Evolutionary conservation across 2,888 invertebrate species (phyloP).

Genomic region (Tetanocera ferruginea): DNA sequence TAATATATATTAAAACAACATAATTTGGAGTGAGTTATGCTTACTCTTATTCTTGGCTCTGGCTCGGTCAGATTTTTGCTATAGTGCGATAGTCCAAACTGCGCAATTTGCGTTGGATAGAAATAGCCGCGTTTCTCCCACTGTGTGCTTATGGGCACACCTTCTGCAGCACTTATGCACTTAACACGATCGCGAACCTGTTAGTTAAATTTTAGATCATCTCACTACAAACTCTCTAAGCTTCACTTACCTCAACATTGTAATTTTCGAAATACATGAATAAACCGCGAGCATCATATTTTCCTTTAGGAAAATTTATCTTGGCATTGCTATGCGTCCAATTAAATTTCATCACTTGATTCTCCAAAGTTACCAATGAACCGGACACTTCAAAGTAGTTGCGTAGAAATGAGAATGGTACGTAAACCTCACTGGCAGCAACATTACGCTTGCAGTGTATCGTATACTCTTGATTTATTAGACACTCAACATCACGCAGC

Average conservation of each 20-base stretch:
- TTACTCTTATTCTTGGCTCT: constrained; percentile 77
- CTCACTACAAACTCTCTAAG: not conserved
- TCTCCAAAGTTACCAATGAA: constrained; percentile 72
- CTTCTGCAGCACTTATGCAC: constrained; percentile 93
- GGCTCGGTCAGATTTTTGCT: constrained; percentile 93
- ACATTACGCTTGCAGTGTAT: constrained; percentile 83
- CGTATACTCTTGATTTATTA: constrained; percentile 89
- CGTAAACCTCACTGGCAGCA: constrained; percentile 82
- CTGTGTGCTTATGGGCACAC: constrained; percentile 95
- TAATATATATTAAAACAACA: not conserved
- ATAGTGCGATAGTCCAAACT: constrained; percentile 97
- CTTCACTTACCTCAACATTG: constrained; percentile 84
- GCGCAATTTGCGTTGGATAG: constrained; percentile 98
- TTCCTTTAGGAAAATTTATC: constrained; percentile 88
- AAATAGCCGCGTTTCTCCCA: constrained; percentile 97
- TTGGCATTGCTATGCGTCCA: constrained; percentile 96
- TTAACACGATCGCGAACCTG: constrained; percentile 89
- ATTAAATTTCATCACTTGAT: constrained; percentile 82
- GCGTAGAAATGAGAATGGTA: constrained; percentile 93
- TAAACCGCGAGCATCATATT: constrained; percentile 90
- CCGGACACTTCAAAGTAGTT: constrained; percentile 97
- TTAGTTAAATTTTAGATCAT: not conserved
- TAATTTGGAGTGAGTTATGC: not conserved
- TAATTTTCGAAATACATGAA: constrained; percentile 98
- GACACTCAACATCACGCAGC: constrained; percentile 82